Percentiles rank a stretch among this genome's conserved stretches.
phyloP scores from a whole-genome alignment of 2,888 invertebrate genomes.

The Acrobeloides nanus region DNA sequence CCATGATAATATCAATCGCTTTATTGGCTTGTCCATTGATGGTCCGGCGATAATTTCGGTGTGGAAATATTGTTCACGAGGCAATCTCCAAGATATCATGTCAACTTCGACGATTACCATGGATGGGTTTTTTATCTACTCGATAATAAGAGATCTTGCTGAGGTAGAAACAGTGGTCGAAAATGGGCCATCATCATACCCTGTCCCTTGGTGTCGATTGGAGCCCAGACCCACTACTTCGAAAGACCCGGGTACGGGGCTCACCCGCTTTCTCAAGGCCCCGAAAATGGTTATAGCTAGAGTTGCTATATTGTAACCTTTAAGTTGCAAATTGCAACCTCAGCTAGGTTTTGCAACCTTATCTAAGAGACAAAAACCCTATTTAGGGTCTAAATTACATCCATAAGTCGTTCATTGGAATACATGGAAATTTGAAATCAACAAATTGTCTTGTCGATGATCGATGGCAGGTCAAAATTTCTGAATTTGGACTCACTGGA shows the following conservation, averaged over 20 bases:
- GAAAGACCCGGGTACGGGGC: no score
- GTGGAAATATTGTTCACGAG: slow-evolving; percentile 42
- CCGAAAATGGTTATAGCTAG: no score
- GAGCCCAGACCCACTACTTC: no score
- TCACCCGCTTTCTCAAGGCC: no score
- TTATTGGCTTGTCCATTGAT: slow-evolving; percentile 43
- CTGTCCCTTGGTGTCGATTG: no score
- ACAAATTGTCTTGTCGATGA: slow-evolving; percentile 32
- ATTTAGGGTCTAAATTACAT: slow-evolving; percentile 18
- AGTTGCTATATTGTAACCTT: no score
- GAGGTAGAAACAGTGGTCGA: no score
- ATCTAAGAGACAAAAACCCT: no score
- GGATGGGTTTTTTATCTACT: slow-evolving; percentile 48
- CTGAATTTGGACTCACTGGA: slow-evolving; percentile 21
- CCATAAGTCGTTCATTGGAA: slow-evolving; percentile 12
- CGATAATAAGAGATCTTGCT: slow-evolving; percentile 37
- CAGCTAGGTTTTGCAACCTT: no score
- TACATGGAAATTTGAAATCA: slow-evolving; percentile 22
- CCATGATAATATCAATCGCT: slow-evolving; percentile 34
- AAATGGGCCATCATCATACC: no score
- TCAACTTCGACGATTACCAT: slow-evolving; percentile 20
- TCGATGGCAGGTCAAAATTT: slow-evolving; percentile 43
- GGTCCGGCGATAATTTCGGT: slow-evolving; percentile 38
- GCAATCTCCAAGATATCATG: slow-evolving; percentile 12
- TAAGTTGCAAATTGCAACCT: no score